Evolutionary conservation across 2,888 invertebrate genomes (phyloP).

Genomic region (Polydesmus complanatus): DNA sequence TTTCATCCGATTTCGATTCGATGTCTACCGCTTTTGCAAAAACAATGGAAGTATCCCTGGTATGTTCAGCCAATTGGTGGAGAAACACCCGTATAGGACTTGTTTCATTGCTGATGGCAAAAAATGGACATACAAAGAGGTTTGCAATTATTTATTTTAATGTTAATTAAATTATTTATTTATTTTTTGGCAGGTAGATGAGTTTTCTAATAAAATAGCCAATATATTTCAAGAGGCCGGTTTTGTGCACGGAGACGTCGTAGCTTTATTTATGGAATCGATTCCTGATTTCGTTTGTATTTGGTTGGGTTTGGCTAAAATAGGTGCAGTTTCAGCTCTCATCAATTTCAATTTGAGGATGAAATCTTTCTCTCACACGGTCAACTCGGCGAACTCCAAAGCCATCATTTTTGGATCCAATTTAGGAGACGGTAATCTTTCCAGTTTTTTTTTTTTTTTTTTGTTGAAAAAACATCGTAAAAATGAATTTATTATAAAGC

Average conservation of each 20-base stretch:
- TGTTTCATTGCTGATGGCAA: conserved; percentile 70
- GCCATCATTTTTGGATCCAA: conserved; percentile 70
- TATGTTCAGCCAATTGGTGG: conserved; percentile 59
- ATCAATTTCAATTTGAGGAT: conserved; percentile 86
- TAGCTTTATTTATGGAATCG: conserved; percentile 82
- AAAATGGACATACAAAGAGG: conserved; percentile 72
- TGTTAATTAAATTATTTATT: not conserved
- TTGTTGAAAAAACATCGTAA: too few relatives aligned
- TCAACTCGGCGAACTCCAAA: conserved; percentile 74
- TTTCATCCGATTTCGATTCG: not conserved
- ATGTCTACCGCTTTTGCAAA: not conserved
- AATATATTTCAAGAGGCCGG: conserved; percentile 64
- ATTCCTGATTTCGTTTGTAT: conserved; percentile 77
- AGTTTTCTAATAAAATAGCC: conserved; percentile 68
- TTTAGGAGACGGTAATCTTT: conserved; percentile 37
- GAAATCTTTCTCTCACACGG: conserved; percentile 70
- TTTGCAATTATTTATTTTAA: conserved; percentile 29
- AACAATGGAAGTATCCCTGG: conserved; percentile 43
- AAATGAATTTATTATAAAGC: too few relatives aligned
- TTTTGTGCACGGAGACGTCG: conserved; percentile 73
- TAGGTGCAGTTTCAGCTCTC: conserved; percentile 49
- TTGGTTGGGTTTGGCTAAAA: conserved; percentile 85
- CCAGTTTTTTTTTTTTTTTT: too few relatives aligned
- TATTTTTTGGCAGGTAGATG: conserved; percentile 52
- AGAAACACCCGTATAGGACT: conserved; percentile 65